Evolutionary conservation across 1,140 invertebrate species (phyloP).

Genomic region (Parapsyche elsis): DNA sequence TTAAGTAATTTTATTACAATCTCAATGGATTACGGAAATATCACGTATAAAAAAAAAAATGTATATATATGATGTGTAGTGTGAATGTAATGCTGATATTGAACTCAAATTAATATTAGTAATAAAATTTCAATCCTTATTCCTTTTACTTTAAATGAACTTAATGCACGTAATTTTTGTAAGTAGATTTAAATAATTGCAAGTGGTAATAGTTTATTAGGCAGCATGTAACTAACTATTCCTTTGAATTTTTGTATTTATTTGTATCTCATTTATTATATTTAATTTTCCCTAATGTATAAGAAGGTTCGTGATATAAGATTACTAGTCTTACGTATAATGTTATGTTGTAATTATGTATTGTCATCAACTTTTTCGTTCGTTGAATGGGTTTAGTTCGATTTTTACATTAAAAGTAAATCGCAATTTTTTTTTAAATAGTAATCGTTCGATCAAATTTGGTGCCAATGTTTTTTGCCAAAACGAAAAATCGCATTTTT

Average conservation of each 20-base stretch:
- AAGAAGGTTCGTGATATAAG: slow-evolving; percentile 51
- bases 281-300: slow-evolving; percentile 27
- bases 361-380: not conserved
- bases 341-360: slow-evolving; percentile 26
- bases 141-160: slow-evolving; percentile 1
- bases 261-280: slow-evolving; percentile 7
- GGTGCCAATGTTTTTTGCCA: slow-evolving; percentile 47
- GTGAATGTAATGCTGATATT: not conserved
- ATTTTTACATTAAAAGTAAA: not conserved
- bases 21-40: too few species aligned
- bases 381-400: not conserved
- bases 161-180: slow-evolving; percentile 19
- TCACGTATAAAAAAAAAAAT: not conserved
- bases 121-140: not conserved
- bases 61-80: not conserved
- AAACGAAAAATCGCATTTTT: slow-evolving; percentile 27
- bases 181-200: slow-evolving; percentile 14
- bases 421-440: slow-evolving; percentile 14
- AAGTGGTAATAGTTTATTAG: slow-evolving; percentile 2
- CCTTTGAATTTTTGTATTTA: slow-evolving; percentile 3
- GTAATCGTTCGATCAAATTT: not conserved
- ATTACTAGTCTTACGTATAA: slow-evolving; percentile 46
- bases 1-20: too few species aligned
- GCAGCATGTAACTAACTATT: slow-evolving; percentile 1
- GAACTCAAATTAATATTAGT: not conserved